Evolutionary conservation across 2,113 vertebrate genomes (phyloP).

Genomic region (Aleadryas rufinucha): DNA sequence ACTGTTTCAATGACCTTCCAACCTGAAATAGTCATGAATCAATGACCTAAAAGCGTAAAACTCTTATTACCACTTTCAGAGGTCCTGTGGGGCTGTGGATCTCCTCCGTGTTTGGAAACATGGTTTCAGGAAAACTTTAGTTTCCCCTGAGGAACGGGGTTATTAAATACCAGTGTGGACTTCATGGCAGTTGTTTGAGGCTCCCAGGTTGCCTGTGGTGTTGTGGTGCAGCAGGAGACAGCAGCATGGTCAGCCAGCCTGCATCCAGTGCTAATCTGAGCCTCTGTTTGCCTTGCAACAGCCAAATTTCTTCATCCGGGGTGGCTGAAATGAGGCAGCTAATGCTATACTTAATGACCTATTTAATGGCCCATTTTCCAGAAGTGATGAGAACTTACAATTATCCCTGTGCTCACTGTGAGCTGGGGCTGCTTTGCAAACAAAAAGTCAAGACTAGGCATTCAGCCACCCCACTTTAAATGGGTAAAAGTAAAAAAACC

Average conservation of each 20-base stretch:
- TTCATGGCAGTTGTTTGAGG: not conserved
- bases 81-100: not conserved
- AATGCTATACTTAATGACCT: constrained; percentile 38
- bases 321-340: constrained; percentile 28
- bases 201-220: not conserved
- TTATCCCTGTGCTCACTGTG: not conserved
- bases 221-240: not conserved
- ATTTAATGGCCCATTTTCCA: constrained; percentile 49
- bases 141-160: not conserved
- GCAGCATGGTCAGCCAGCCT: not conserved
- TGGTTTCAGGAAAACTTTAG: not conserved
- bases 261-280: not conserved
- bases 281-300: constrained; percentile 4
- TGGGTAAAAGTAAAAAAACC: not conserved
- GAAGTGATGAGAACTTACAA: constrained; percentile 21
- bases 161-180: not conserved
- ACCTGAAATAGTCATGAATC: not conserved
- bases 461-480: not conserved
- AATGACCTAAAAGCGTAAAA: not conserved
- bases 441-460: not conserved
- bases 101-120: not conserved
- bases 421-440: not conserved
- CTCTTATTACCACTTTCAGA: not conserved
- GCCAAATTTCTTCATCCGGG: not conserved
- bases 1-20: not conserved